Evolutionary conservation across 2,113 vertebrate species (phyloP).

Genomic region (Spilogale gracilis): DNA sequence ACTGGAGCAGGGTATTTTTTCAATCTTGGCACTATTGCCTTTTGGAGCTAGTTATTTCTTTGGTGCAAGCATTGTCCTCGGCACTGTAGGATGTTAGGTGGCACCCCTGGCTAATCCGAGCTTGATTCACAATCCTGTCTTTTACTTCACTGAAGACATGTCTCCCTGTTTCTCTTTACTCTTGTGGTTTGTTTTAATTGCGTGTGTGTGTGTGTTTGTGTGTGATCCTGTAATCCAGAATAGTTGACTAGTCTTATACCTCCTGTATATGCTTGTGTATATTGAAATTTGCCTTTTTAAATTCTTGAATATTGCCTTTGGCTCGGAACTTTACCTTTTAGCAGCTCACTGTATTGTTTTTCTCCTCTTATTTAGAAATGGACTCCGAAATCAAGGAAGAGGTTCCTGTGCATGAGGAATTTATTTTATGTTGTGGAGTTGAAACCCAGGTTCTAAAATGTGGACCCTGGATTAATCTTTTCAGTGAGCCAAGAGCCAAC

Average conservation of each 20-base stretch:
- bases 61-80: background rate
- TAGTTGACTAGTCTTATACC: background rate
- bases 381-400: constrained; percentile 83
- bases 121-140: background rate
- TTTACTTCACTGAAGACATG: background rate
- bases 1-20: background rate
- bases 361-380: constrained; percentile 79
- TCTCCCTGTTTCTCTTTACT: background rate
- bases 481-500: constrained; percentile 77
- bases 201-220: background rate
- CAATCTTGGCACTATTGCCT: background rate
- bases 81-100: background rate
- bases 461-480: constrained; percentile 88
- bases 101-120: background rate
- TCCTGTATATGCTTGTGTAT: background rate
- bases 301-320: constrained; percentile 41
- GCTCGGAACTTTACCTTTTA: constrained; percentile 47
- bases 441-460: constrained; percentile 89
- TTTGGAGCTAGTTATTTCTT: background rate
- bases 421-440: constrained; percentile 87
- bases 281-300: constrained; percentile 44
- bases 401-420: constrained; percentile 87
- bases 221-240: background rate
- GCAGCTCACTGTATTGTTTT: constrained; percentile 27
- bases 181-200: background rate